Evolutionary conservation across 2,113 vertebrate genomes (phyloP), one percentile per base, ranked within the genome.

Genomic region (Anolis sagrei): DNA sequence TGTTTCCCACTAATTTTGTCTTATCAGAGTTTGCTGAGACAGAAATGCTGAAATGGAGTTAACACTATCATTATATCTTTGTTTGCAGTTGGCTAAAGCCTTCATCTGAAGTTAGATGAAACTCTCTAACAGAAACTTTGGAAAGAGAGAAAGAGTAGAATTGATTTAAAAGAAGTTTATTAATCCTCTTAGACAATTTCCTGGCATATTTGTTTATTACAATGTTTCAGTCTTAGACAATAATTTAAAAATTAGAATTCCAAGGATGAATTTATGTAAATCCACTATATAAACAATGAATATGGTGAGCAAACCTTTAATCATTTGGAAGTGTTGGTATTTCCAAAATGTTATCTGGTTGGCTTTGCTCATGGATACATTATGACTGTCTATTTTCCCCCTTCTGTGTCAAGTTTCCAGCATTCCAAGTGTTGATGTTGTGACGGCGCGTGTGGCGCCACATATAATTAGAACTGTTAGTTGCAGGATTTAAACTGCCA

Each of bases 171-270:
- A 81, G 76, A 88, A 70, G 9, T 32, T 75, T 0, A 73, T 34
- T 83, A 84, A 81, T 76, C 36, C 48, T 83, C 36, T 89, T 34
- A 87, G 77, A 61, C 32, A 36, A 3, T 70, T 74, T 80, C 58
- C 88, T 82, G 23, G 54, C 32, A 62, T 19, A 54, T 88, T 82
- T 18, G 39, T 70, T 49, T 77, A 85, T 44, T 81, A 58, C 19
- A 64, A 48, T 48, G 87, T 91, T 90, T 86, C 70, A 86, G 25
- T 68, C 58, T 82, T 58, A 10, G 69, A 19, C 68, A 89, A 80
- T 51, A 88, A 79, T 89, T 91, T 90, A 79, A 90, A n/a, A 69
- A 70, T 74, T 72, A 79, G 48, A 88, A 89, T 84, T 85, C 68
- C 76, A 74, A 79, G 18, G 51, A 34, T 44, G 39, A 44, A 44